These are phyloP conservation scores for Okapia johnstoni DNA, from an alignment of 2,113 vertebrate species.

Conservation along the genomic window DNA sequence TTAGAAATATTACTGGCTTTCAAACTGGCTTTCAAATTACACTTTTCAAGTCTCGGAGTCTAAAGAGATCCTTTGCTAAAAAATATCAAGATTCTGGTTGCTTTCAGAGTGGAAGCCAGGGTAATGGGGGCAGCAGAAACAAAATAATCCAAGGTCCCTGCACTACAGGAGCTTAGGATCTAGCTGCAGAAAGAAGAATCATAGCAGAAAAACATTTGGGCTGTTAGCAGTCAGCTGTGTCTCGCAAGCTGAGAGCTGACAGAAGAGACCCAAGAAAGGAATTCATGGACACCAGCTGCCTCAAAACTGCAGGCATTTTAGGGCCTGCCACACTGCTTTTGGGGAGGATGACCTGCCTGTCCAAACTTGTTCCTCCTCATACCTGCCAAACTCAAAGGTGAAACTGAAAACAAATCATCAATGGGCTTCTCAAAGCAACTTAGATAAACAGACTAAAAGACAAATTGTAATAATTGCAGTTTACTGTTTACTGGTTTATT, in stretches of 20 bases:
- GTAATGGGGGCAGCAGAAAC: not conserved
- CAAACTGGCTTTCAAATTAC: not conserved
- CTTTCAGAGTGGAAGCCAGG: not conserved
- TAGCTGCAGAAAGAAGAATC: not conserved
- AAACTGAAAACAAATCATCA: not conserved
- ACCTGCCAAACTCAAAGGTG: not conserved
- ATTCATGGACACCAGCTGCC: fast-evolving
- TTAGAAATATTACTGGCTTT: not conserved
- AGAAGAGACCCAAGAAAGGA: not conserved
- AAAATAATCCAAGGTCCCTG: not conserved
- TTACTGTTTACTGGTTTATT: not conserved
- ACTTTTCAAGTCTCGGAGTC: not conserved
- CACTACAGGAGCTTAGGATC: not conserved
- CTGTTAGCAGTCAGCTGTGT: no score
- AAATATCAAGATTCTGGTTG: not conserved
- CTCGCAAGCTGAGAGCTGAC: not conserved
- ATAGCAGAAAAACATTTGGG: not conserved
- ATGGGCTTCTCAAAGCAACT: not conserved
- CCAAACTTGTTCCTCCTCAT: not conserved
- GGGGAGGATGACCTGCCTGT: not conserved
- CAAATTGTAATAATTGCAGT: not conserved
- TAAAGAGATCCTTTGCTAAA: not conserved
- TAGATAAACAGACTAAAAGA: not conserved
- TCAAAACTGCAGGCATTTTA: fast-evolving
- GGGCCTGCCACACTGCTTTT: not conserved